Base-by-base conservation (phyloP, 2,888 invertebrate species). In the Himalopsyche anomala region DNA sequence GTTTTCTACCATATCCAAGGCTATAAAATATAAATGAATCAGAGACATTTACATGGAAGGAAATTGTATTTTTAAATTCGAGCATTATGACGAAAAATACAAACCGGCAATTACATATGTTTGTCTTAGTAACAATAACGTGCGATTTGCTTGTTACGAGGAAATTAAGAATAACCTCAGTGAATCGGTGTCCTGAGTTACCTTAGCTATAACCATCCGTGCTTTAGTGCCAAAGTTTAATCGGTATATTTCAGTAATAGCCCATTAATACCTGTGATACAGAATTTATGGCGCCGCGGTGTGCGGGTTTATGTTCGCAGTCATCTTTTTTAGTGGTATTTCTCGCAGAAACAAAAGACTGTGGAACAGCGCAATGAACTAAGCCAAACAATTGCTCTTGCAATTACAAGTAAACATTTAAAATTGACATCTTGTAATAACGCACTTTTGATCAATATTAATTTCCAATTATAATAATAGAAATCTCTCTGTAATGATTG, bases 201-300 rank as follows among this genome's bases (percentile, higher is more conserved):
- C 62, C 62, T 62, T 4, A 9, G 28, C 62, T 62, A 62, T 28
- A 19, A 28, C 62, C 62, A 62, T 62, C 62, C 62, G 82, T 69
- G 80, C 56, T 85, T 85, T 85, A 85, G 81, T 81, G 85, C 45
- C 79, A 56, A 85, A 83, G 84, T 87, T 87, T 86, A 87, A 87
- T 87, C 86, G 85, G 81, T 87, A 81, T 80, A 82, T 80, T 86
- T 84, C 87, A 80, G 81, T 86, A 86, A 87, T 87, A 86, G 87
- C 82, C 87, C 87, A 87, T 87, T 87, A 87, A 87, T 84, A 87
- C 80, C 87, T 81, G 86, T 82, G 81, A 86, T 87, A 87, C 84
- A 86, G 84, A 87, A 87, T 87, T 87, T 87, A 87, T 82, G 80
- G 80, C 40, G 36, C 51, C 40, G 81, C 81, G 40, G 51, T 81